Evolutionary conservation across 2,888 invertebrate genomes (phyloP).

Genomic region (Drosophila rellima): DNA sequence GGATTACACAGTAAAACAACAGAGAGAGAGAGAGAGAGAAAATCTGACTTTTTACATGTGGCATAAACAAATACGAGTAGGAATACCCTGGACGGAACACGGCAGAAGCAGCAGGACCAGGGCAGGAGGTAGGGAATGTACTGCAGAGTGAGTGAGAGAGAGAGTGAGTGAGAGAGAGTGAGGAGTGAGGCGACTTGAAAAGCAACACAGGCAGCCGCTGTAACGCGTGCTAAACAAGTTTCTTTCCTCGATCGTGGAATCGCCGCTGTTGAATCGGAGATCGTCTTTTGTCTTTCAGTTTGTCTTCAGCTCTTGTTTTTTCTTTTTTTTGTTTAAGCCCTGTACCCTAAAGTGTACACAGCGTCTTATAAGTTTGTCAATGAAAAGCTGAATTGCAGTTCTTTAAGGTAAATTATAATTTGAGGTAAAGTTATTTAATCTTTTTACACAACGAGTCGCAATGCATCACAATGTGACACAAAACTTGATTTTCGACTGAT

Average conservation of each 20-base stretch:
- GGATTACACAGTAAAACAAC: slow-evolving; percentile 59
- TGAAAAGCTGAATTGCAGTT: neutral
- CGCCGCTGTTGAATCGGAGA: slow-evolving; percentile 64
- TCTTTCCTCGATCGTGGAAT: slow-evolving; percentile 64
- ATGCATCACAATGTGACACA: too few species aligned
- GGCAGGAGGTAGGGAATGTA: neutral
- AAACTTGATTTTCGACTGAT: too few species aligned
- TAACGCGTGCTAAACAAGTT: slow-evolving; percentile 84
- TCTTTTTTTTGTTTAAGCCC: neutral
- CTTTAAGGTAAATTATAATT: neutral
- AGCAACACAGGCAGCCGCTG: slow-evolving; percentile 82
- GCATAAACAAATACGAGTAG: slow-evolving; percentile 68
- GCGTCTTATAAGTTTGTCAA: neutral
- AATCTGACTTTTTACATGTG: slow-evolving; percentile 57
- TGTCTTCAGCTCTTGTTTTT: slow-evolving; percentile 36
- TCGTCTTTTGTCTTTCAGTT: slow-evolving; percentile 65
- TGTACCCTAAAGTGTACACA: neutral
- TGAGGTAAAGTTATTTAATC: too few species aligned
- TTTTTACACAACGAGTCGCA: too few species aligned
- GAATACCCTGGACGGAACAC: neutral
- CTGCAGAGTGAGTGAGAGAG: neutral
- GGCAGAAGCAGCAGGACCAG: slow-evolving; percentile 12
- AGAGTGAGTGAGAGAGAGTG: neutral
- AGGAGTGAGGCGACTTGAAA: slow-evolving; percentile 61
- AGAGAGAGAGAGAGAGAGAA: slow-evolving; percentile 11